phyloP scores from a whole-genome alignment of 2,113 vertebrate species.

The Nothocercus nigrocapillus region DNA sequence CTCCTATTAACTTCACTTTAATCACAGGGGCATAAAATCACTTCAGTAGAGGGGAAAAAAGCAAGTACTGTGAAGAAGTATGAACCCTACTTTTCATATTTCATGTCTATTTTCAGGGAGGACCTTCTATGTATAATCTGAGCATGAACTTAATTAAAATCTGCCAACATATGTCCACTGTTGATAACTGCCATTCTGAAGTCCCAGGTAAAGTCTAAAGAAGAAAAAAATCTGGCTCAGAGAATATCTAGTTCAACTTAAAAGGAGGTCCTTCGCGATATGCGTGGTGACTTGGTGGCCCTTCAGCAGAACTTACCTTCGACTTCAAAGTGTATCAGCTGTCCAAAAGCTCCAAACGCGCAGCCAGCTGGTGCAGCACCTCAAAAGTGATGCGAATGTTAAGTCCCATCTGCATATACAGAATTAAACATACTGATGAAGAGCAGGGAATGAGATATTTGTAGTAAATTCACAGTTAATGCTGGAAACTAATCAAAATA shows the following conservation, averaged over 20 bases:
- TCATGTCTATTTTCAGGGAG: not conserved
- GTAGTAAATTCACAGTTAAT: conserved; percentile 48
- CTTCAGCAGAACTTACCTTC: not conserved
- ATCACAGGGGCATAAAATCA: not conserved
- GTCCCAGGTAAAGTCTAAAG: not conserved
- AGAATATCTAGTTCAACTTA: not conserved
- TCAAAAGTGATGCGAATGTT: conserved; percentile 20
- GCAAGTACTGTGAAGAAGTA: not conserved
- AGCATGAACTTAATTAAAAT: not conserved
- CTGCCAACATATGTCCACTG: not conserved
- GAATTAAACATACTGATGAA: not conserved
- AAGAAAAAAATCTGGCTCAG: not conserved
- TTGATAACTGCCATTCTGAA: not conserved
- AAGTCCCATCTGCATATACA: not conserved
- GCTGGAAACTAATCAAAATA: conserved; percentile 55
- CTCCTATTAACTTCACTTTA: not conserved
- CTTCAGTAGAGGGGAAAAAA: not conserved
- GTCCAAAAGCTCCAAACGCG: not conserved
- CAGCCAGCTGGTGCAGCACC: not conserved
- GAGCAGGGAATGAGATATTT: conserved; percentile 28
- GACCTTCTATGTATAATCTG: not conserved
- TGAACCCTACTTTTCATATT: not conserved
- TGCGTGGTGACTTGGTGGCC: not conserved
- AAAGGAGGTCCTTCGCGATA: not conserved
- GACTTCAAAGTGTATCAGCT: not conserved